Evolutionary conservation across 2,797 vertebrate genomes (phyloP).

Genomic region (Argya squamiceps): DNA sequence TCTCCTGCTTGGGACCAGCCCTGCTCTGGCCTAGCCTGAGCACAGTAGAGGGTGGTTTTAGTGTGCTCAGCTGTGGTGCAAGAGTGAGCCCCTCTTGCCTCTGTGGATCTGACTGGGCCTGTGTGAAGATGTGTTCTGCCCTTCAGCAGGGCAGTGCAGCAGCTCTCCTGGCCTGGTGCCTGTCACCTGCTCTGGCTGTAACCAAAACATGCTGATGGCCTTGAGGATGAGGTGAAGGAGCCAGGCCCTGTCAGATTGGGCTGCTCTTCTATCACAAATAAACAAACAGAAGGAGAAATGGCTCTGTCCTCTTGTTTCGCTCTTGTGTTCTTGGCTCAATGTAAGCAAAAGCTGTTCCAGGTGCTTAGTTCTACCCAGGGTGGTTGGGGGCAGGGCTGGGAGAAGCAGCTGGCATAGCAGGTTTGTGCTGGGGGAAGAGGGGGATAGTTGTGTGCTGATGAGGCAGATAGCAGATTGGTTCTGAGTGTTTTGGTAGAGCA

Average conservation of each 20-base stretch:
- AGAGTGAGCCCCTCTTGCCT: background rate
- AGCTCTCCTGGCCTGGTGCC: background rate
- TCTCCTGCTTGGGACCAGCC: background rate
- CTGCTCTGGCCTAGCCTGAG: background rate
- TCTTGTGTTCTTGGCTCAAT: background rate
- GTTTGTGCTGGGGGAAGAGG: background rate
- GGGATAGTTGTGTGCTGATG: slow-evolving; percentile 10
- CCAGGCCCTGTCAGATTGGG: slow-evolving; percentile 14
- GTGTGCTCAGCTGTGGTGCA: background rate
- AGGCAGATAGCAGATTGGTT: slow-evolving; percentile 26
- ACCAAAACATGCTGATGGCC: slow-evolving; percentile 28
- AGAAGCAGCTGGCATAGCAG: slow-evolving; percentile 17
- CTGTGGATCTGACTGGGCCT: background rate
- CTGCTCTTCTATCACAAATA: slow-evolving; percentile 70
- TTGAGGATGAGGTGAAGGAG: slow-evolving; percentile 45
- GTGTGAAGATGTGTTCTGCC: background rate
- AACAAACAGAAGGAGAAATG: slow-evolving; percentile 65
- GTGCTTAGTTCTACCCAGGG: background rate
- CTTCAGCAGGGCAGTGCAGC: background rate
- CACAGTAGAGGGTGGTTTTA: background rate
- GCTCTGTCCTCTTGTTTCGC: slow-evolving; percentile 7
- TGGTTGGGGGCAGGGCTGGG: background rate
- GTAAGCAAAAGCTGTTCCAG: background rate
- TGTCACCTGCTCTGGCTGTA: slow-evolving; percentile 32
- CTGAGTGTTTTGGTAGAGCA: background rate